phyloP scores from a whole-genome alignment of 2,113 vertebrate genomes.

The Onychostruthus taczanowskii region DNA sequence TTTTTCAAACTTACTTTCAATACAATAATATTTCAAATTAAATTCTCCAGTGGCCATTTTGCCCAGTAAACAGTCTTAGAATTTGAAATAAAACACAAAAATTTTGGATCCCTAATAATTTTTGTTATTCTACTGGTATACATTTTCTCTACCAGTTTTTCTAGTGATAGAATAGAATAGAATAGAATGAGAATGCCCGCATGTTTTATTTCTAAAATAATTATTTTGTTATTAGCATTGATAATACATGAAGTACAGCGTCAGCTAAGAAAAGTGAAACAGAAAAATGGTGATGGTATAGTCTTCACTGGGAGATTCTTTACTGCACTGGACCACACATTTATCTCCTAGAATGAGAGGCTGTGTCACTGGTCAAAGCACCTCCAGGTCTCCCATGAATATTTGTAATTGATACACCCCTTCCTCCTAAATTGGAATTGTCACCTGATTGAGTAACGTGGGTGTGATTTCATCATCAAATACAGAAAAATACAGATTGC shows the following conservation, averaged over 20 bases:
- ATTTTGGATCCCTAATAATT: not conserved
- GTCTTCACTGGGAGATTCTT: not conserved
- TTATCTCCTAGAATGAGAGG: not conserved
- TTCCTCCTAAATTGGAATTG: not conserved
- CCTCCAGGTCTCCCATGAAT: not conserved
- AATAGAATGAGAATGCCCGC: not conserved
- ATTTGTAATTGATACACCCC: not conserved
- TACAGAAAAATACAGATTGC: not conserved
- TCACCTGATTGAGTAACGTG: not conserved
- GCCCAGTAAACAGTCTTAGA: not conserved
- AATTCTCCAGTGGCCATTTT: not conserved
- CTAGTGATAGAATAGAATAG: not conserved
- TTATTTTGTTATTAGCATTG: not conserved
- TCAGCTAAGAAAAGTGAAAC: not conserved
- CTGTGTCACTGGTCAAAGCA: not conserved
- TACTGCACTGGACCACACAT: not conserved
- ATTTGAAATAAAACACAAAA: not conserved
- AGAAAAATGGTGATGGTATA: not conserved
- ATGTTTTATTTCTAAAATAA: not conserved
- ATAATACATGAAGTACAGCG: not conserved
- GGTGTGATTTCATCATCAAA: not conserved
- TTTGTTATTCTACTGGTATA: not conserved
- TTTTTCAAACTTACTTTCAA: not conserved
- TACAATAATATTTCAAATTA: not conserved
- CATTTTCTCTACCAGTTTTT: not conserved